These are phyloP conservation scores for Ceratina australensis DNA, from an alignment of 1,140 invertebrate genomes.

Conservation along the genomic window DNA sequence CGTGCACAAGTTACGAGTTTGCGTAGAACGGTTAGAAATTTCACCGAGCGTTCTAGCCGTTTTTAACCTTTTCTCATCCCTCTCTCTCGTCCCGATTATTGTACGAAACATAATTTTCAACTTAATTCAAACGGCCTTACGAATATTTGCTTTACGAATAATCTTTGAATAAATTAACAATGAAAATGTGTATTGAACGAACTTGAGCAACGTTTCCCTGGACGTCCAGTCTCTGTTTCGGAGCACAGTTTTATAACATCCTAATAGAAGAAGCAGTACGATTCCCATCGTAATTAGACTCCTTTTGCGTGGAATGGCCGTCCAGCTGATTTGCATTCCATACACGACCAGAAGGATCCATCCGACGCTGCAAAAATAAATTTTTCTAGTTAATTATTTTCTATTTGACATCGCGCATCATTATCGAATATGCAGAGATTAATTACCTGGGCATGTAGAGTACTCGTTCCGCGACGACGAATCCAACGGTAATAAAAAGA, in stretches of 20 bases:
- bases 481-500: constrained; percentile 92
- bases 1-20: too few species aligned
- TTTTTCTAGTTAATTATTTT: not conserved
- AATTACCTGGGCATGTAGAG: constrained; percentile 92
- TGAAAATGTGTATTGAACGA: constrained; percentile 23
- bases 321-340: constrained; percentile 83
- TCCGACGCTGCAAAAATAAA: constrained; percentile 81
- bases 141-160: too few species aligned
- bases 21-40: too few species aligned
- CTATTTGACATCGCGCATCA: too few species aligned
- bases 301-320: constrained; percentile 76
- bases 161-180: not conserved
- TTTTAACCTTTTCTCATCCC: too few species aligned
- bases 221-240: constrained; percentile 90
- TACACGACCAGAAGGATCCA: constrained; percentile 83
- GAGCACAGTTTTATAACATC: constrained; percentile 84
- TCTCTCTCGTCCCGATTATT: too few species aligned
- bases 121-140: too few species aligned
- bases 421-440: not conserved
- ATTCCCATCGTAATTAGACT: constrained; percentile 78
- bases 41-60: too few species aligned
- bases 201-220: constrained; percentile 87
- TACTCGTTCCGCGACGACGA: constrained; percentile 94
- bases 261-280: constrained; percentile 82
- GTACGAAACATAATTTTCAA: too few species aligned